Base-by-base conservation (phyloP, 2,888 invertebrate species). In the Apomyelois bistriatella region DNA sequence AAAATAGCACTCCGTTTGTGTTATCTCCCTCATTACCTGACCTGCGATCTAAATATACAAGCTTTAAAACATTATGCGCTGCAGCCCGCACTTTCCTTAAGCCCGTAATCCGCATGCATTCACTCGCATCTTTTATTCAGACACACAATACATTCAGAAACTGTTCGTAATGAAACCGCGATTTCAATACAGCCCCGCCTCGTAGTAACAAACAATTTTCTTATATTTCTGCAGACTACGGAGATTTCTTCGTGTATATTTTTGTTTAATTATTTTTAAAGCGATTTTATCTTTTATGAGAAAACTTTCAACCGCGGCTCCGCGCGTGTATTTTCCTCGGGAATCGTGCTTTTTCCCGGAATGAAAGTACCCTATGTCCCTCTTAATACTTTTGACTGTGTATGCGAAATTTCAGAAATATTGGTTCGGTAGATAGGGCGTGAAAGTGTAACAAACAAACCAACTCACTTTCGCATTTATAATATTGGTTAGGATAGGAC, bases 101-200 rank as follows among this genome's bases (percentile, higher is more conserved):
- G 46, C 46, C 46, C 15, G 46, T 46, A 46, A 46, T 46, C 46
- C 46, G 35, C 46, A 32, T 46, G 46, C 46, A 46, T 46, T 46
- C 32, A 46, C 46, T 16, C 32, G 32, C 46, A 46, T 46, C 46
- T 46, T 46, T 46, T 46, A 46, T 46, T 46, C 46, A 46, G 22
- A 41, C 16, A 32, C 46, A 46, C 46, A 46, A 46, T 46, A 32
- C 46, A 46, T 46, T 46, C 46, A 32, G 46, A 32, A 46, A 32
- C 46, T 28, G 28, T 3, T 46, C 32, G 46, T 46, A 32, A 46
- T 46, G 46, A 46, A 46, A 46, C 46, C 15, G 32, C 46, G 32
- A 16, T 46, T 46, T 46, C 46, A 46, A 46, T 46, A 46, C 30
- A 46, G 42, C 17, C 8, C 8, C 15, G 16, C 32, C 13, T 46